A percentile compares a stretch with the other conserved stretches of the same genome.
Evolutionary conservation across 2,888 invertebrate genomes (phyloP).

Genomic region (Patella depressa): DNA sequence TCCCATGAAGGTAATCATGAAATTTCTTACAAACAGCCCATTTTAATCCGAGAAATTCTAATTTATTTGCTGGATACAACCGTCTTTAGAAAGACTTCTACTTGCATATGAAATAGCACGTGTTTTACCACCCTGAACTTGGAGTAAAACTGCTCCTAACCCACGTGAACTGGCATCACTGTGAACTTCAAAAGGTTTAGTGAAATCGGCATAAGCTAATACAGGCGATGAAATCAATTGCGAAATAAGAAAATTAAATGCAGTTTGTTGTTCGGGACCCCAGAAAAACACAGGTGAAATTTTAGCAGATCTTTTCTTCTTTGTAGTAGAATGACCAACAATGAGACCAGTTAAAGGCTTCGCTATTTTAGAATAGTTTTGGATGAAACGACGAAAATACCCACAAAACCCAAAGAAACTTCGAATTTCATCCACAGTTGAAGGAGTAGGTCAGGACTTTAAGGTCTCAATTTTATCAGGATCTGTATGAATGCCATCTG

Average conservation of each 20-base stretch:
- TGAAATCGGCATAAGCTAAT: constrained; percentile 36
- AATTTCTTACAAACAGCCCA: no score
- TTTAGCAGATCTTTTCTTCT: neutral
- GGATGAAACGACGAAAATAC: constrained; percentile 38
- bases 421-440: constrained; percentile 25
- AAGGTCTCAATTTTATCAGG: constrained; percentile 26
- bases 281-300: constrained; percentile 30
- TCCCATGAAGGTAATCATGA: no score
- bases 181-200: constrained; percentile 30
- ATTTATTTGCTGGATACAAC: no score
- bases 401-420: constrained; percentile 37
- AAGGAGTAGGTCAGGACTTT: constrained; percentile 35
- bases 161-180: neutral
- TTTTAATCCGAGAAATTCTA: no score
- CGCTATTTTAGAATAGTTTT: constrained; percentile 36
- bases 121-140: no score
- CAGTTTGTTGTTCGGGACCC: constrained; percentile 28
- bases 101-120: no score
- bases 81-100: no score
- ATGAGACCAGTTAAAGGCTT: constrained; percentile 32
- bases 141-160: constrained; percentile 32
- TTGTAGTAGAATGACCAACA: neutral
- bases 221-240: constrained; percentile 34
- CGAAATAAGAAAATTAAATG: constrained; percentile 32
- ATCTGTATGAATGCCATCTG: constrained; percentile 35